Percentiles rank a stretch among this genome's conserved stretches.
These are phyloP conservation scores for Pterobdella sp. DNA, from an alignment of 2,888 invertebrate genomes.

Conservation along the genomic window DNA sequence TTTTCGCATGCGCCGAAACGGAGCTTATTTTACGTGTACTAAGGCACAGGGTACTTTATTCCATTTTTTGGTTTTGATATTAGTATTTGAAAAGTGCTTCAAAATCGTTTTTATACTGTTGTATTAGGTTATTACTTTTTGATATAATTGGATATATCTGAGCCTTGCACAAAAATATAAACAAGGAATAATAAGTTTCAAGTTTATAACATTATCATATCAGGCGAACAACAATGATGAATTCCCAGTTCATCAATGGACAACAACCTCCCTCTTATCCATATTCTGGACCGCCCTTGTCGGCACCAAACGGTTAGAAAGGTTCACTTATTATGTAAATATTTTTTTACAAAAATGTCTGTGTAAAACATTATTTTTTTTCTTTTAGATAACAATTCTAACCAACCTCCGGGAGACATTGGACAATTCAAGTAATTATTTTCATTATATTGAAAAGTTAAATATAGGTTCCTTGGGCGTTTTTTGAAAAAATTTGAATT, in stretches of 20 bases:
- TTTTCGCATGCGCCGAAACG: slow-evolving; percentile 24
- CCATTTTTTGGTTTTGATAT: background rate
- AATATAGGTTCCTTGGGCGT: background rate
- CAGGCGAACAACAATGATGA: background rate
- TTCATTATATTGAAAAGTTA: background rate
- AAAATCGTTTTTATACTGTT: background rate
- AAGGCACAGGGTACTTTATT: background rate
- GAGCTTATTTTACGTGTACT: slow-evolving; percentile 27
- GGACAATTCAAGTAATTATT: background rate
- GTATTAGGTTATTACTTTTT: background rate
- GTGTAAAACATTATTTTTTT: background rate
- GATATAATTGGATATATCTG: background rate
- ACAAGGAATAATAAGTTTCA: background rate
- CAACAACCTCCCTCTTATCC: background rate
- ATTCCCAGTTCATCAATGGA: slow-evolving; percentile 2
- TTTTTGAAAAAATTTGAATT: background rate
- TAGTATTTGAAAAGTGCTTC: background rate
- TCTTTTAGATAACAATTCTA: background rate
- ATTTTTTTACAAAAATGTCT: background rate
- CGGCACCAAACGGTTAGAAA: slow-evolving; percentile 1
- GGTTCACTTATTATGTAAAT: background rate
- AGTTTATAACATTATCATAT: background rate
- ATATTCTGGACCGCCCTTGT: background rate
- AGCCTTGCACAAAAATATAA: background rate
- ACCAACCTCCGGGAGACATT: background rate